Evolutionary conservation across 2,113 vertebrate genomes (phyloP), one percentile per base, ranked within the genome.

Genomic region (Oncorhynchus masou): DNA sequence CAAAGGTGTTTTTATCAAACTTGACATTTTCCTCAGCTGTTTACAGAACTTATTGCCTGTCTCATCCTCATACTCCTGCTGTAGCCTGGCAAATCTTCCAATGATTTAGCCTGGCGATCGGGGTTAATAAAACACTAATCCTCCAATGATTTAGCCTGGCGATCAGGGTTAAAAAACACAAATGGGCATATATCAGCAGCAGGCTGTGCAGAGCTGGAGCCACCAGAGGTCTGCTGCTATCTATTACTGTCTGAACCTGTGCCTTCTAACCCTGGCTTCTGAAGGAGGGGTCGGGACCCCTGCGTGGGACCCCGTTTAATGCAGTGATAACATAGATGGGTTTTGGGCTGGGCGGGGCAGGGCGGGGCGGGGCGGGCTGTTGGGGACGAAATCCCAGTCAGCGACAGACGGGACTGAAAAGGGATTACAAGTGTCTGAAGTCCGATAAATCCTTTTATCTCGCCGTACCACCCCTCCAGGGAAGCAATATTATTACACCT

Each of bases 21-120:
- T 74, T 86, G 86, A 88, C 83, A 88, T 84, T 85, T 85, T 82
- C 80, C 71, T 19, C 65, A 64, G 77, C 70, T 74, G 74, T 74
- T 68, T 68, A 77, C 67, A 75, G 71, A 27, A 4, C 29, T 66
- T 81, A 22, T 66, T 39, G 29, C 49, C 76, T 80, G 66, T 24
- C 68, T 69, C 45, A 71, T 74, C 71, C 3, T 25, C 25, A n/a
- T 62, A 11, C 48, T 71, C 73, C 77, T 45, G 25, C 25, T 22
- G 31, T 34, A 34, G 31, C 5, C 31, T 34, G 31, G 1, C 31
- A 34, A 6, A 45, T 45, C 39, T 0, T 45, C 39, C 34, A 34
- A 34, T 34, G 31, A 31, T 31, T 31, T 31, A 31, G 31, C 31
- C 31, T 31, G 31, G 4, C 31, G 31, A 31, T 31, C 31, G 1